Conservation (phyloP, 2,113 vertebrate species). For the Panurus biarmicus region DNA sequence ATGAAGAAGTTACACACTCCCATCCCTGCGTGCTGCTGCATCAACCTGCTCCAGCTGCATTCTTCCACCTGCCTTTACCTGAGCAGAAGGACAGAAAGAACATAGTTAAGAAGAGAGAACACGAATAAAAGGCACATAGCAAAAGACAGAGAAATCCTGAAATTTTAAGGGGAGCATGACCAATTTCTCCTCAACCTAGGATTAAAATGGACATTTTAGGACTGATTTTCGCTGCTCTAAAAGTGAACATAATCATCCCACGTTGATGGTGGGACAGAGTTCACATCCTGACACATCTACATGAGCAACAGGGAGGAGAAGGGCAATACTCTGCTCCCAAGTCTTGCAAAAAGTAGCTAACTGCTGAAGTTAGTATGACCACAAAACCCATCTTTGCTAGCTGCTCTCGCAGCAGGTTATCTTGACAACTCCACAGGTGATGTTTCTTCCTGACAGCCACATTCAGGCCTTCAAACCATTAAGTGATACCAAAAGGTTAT, state of each 20-base stretch:
- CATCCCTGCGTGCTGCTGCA: accelerated
- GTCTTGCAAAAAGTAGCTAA: neutral
- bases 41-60: neutral
- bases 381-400: neutral
- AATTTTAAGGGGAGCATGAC: neutral
- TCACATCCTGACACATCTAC: neutral
- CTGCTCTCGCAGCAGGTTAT: conserved; percentile 6
- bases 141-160: neutral
- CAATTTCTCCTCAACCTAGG: neutral
- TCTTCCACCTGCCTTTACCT: neutral
- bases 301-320: neutral
- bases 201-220: neutral
- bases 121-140: neutral
- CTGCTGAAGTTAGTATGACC: neutral
- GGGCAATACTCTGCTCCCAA: neutral
- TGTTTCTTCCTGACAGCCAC: neutral
- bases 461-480: neutral
- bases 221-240: neutral
- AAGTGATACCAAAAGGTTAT: conserved; percentile 15
- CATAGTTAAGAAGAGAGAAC: neutral
- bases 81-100: neutral
- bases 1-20: neutral
- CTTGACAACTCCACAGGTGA: neutral
- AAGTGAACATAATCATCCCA: neutral
- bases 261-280: neutral